Evolutionary conservation across 2,888 invertebrate genomes (phyloP), one percentile per base, ranked within the genome.

Genomic region (Papilio gigon): DNA sequence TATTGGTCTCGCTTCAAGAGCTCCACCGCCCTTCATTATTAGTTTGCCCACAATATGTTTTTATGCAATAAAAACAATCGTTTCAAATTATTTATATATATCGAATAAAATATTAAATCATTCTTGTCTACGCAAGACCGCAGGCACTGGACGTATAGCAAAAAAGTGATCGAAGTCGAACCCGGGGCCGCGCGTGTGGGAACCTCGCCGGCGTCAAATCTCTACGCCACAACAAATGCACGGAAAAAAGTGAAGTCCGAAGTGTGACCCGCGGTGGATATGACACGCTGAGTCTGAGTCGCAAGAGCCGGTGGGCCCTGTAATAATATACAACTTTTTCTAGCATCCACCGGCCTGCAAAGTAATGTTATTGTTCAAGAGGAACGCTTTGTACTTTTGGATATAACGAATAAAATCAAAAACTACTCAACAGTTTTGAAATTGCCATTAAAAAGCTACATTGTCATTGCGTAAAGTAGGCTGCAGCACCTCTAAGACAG

Each of bases 121-220:
- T 42, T 22, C 11, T 22, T 22, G 22, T 12, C 2, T 47, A 47
- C 20, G 9, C 1, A 17, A 20, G 9, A 47, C 4, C 62, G 25
- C 25, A 37, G 33, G 56, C 22, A 40, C 14, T 64, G 22, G 30
- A 58, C 59, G 60, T 64, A n/a, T 64, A 33, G 42, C 30, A 67
- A 68, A 61, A 65, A 62, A 72, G 40, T 5, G 37, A 20, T 37
- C 64, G 37, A 47, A 14, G 71, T 75, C 76, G 71, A 74, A 74
- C 73, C 73, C 71, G 73, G 68, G 75, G 76, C 75, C 73, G 74
- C 70, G 77, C 77, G 79, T 80, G 83, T 82, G 83, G 78, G 81
- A 84, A 82, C 77, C 70, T 62, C 66, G 68, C 50, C 71, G 75
- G 78, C 80, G 78, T 80, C 77, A 80, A 81, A 82, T 80, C 79